Conservation (phyloP, 2,113 vertebrate genomes). For the Hemichromis elongatus region DNA sequence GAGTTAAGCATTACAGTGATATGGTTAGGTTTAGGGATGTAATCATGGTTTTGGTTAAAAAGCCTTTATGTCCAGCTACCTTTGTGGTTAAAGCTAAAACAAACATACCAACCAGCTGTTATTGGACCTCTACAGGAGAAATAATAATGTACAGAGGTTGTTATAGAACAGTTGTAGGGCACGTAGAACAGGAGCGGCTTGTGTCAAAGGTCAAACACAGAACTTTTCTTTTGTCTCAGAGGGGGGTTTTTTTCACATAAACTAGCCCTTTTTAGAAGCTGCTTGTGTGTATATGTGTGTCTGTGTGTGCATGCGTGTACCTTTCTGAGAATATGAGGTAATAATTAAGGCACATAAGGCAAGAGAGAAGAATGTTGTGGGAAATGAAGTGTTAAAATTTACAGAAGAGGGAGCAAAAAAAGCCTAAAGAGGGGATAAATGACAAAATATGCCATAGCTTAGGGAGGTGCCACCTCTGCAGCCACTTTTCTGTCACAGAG, state of each 20-base stretch:
- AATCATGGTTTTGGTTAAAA: not conserved
- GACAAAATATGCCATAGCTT: constrained; percentile 44
- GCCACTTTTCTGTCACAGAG: constrained; percentile 35
- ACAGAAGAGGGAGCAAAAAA: not conserved
- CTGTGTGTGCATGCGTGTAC: not conserved
- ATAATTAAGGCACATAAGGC: not conserved
- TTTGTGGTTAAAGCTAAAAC: not conserved
- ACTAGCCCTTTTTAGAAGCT: no score
- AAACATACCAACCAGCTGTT: not conserved
- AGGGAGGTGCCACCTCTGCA: constrained; percentile 48
- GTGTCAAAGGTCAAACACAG: constrained; percentile 8
- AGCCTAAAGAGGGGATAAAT: constrained; percentile 41
- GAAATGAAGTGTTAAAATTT: constrained; percentile 6
- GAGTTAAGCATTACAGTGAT: not conserved
- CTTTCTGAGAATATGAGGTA: not conserved
- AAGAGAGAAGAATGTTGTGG: not conserved
- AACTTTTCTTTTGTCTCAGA: not conserved
- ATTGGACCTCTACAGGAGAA: not conserved
- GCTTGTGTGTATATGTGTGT: constrained; percentile 30
- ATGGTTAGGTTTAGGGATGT: not conserved
- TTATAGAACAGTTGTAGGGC: not conserved
- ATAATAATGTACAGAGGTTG: not conserved
- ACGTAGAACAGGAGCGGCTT: not conserved
- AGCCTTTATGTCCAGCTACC: not conserved
- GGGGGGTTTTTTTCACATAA: not conserved